Evolutionary conservation across 2,113 vertebrate species (phyloP).

Genomic region (Pterocles orientalis): DNA sequence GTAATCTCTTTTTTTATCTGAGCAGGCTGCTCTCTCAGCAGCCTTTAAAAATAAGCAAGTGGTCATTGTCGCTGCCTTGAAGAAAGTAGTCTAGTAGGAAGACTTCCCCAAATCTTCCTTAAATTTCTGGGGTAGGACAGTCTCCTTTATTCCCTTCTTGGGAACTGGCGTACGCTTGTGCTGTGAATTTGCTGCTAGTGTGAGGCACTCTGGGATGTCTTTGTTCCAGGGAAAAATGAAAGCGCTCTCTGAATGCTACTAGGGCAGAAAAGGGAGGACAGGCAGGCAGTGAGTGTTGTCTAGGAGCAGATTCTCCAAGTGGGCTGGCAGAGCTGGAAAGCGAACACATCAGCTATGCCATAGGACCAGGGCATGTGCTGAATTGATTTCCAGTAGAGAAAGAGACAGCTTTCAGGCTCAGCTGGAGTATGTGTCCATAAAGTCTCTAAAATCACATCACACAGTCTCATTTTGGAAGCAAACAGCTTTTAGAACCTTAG

Average conservation of each 20-base stretch:
- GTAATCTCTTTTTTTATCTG: background rate
- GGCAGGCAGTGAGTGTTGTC: background rate
- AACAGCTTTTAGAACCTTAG: background rate
- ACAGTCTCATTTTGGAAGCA: background rate
- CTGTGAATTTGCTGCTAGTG: background rate
- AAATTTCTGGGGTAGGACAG: background rate
- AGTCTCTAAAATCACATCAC: background rate
- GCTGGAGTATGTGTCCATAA: background rate
- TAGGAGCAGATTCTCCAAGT: background rate
- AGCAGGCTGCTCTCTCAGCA: background rate
- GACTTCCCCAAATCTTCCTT: background rate
- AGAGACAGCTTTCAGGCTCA: background rate
- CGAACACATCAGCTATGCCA: background rate
- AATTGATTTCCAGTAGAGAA: background rate
- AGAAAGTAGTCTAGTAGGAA: background rate
- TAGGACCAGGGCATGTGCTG: background rate
- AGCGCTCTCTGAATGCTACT: background rate
- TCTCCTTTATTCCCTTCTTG: background rate
- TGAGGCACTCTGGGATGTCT: background rate
- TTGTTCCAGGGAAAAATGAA: background rate
- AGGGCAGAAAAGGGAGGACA: background rate
- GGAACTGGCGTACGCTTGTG: background rate
- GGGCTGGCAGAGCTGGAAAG: background rate
- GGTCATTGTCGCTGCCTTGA: background rate
- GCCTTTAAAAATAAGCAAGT: background rate